A percentile compares a stretch with the other conserved stretches of the same genome.
These are phyloP conservation scores for Takifugu ocellatus DNA, from an alignment of 2,797 vertebrate genomes.

Conservation along the genomic window DNA sequence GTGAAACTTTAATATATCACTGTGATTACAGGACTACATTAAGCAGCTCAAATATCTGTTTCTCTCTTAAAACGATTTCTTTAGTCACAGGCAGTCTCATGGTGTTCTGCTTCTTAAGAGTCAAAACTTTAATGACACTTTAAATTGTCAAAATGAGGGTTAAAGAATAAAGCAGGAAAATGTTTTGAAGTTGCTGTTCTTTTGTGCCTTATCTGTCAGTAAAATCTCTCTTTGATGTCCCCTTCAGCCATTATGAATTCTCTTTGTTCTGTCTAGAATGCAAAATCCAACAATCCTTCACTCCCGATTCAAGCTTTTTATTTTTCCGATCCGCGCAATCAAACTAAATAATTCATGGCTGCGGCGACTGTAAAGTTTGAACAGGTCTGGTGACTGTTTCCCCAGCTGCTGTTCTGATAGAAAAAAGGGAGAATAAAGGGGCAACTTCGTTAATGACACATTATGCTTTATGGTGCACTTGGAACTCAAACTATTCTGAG, in stretches of 20 bases:
- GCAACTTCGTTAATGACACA: conserved; percentile 67
- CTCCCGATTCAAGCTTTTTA: conserved; percentile 44
- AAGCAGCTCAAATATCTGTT: conserved; percentile 18
- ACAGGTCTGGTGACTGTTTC: conserved; percentile 55
- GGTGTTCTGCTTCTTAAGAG: conserved; percentile 15
- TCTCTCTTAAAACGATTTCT: conserved; percentile 6
- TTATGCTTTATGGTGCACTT: conserved; percentile 68
- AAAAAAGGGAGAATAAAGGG: conserved; percentile 63
- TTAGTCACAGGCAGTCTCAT: conserved; percentile 1
- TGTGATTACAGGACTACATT: conserved; percentile 19
- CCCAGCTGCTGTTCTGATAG: conserved; percentile 71
- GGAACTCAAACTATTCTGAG: conserved; percentile 61
- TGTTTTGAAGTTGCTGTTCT: conserved; percentile 67
- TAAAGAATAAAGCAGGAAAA: conserved; percentile 46
- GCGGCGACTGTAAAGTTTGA: conserved; percentile 58
- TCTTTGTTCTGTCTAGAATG: conserved; percentile 68
- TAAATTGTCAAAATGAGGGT: conserved; percentile 45
- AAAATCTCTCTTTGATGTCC: conserved; percentile 77
- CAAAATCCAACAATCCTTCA: conserved; percentile 51
- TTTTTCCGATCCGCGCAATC: conserved; percentile 60
- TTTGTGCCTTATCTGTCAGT: conserved; percentile 71
- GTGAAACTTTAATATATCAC: conserved; percentile 14
- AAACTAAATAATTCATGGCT: conserved; percentile 72
- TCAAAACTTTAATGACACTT: conserved; percentile 16
- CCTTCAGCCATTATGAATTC: conserved; percentile 70